Evolutionary conservation across 2,888 invertebrate genomes (phyloP), one percentile per base, ranked within the genome.

Genomic region (Magallana nippona): DNA sequence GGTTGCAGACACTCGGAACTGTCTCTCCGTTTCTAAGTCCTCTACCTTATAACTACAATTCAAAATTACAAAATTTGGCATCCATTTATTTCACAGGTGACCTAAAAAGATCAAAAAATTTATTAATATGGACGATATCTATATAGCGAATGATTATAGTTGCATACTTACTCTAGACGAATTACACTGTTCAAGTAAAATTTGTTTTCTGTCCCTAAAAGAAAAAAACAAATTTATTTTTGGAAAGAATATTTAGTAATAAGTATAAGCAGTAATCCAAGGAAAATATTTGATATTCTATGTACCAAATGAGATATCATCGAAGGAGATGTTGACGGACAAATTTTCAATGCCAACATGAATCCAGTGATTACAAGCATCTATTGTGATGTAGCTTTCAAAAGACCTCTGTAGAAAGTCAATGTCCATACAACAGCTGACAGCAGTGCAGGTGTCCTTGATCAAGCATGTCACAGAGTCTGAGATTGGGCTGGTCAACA

Each of bases 341-440:
- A 82, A 84, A 13, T 80, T 81, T 71, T 86, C 87, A 17, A 89
- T 84, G 1, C 87, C 86, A 44, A 89, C 60, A n/a, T 32, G 19
- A 5, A 89, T n/a, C 19, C 60, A 78, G 15, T 85, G 55, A n/a
- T 86, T 62, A 81, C 89, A 89, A 1, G 87, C 71, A 56, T 85
- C 60, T 1, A 91, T 60, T 63, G 88, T 83, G 10, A 90, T 78
- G n/a, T 84, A 84, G 55, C 87, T 81, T 55, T 88, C 85, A 79
- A 90, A 89, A 13, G 89, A 86, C 78, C 83, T 88, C 55, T 86
- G 85, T 10, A 89, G 57, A n/a, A 85, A 83, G 55, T 89, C 86
- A 1, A 89, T 86, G 62, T 87, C 83, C 15, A 90, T 63, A 85
- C 90, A 90, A 57, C 90, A 90, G 17, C 86, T 86, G 8, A 90